Base-by-base conservation (phyloP, 2,113 vertebrate species). In the Chionodraco myersi region DNA sequence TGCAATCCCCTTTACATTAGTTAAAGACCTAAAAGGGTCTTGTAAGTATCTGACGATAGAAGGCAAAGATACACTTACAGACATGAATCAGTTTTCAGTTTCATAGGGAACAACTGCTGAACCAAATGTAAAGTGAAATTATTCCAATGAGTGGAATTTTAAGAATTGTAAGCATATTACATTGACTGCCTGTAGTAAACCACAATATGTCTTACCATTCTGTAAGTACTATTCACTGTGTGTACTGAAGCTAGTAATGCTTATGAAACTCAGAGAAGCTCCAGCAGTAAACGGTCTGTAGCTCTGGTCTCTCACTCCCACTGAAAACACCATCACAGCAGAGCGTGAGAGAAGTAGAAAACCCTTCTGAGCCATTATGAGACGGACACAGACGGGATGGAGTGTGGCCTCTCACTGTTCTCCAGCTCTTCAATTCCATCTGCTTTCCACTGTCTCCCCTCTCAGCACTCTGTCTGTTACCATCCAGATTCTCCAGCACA, bases 301-400 rank as follows among this genome's bases (percentile, higher is more conserved):
- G 54, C 48, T 26, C 47, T 0, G 36, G 26, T 75, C 72, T 76
- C 56, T 72, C 45, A 58, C 63, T 61, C 67, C 12, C 53, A 34
- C 85, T 71, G 77, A 85, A 79, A 72, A 13, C 48, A 56, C 3
- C 71, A 26, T 71, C 77, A 79, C 60, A 63, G 67, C 67, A 0
- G 72, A 83, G 79, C 45, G 13, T 60, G 84, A 63, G 67, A 9
- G 13, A 51, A 63, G 84, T 49, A 83, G 77, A 71, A 73, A 80
- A 56, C 76, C 66, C 76, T 80, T 68, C 80, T 10, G 77, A 88
- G 30, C 83, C 81, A 86, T 82, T 75, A 89, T 10, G 79, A 82
- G 75, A 53, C 1, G 53, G 63, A 75, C 56, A 34, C 52, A 63
- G 72, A 78, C 66, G 23, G 67, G 57, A 59, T 53, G 71, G 54